These are phyloP conservation scores for Carcharodon carcharias DNA, from an alignment of 2,797 vertebrate species.

Conservation along the genomic window DNA sequence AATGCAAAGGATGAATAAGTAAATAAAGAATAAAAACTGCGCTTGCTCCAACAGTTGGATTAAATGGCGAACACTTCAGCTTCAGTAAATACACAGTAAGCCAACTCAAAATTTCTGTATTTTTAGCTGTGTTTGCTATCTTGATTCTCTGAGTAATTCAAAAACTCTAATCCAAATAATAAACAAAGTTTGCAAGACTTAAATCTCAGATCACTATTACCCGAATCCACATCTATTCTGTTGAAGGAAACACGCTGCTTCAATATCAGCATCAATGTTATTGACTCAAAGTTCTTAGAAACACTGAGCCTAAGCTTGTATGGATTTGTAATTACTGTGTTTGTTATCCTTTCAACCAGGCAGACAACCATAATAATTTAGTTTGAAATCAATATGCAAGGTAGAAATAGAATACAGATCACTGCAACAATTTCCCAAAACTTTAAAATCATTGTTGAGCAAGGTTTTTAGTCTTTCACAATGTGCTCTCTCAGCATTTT, in stretches of 20 bases:
- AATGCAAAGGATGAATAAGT: background rate
- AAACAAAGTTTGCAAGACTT: background rate
- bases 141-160: background rate
- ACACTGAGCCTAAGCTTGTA: background rate
- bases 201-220: background rate
- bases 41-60: background rate
- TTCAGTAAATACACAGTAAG: background rate
- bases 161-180: background rate
- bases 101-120: background rate
- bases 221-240: background rate
- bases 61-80: background rate
- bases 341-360: slow-evolving; percentile 9
- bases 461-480: background rate
- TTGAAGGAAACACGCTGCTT: background rate
- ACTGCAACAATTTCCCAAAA: background rate
- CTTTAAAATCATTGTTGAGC: background rate
- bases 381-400: slow-evolving; percentile 6
- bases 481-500: background rate
- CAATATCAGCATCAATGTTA: slow-evolving; percentile 14
- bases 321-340: background rate
- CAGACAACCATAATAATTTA: slow-evolving; percentile 15
- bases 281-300: background rate
- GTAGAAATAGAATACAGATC: background rate
- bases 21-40: background rate
- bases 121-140: background rate